Evolutionary conservation across 2,888 invertebrate species (phyloP), one percentile per base, ranked within the genome.

Genomic region (Calameuta pallipes): DNA sequence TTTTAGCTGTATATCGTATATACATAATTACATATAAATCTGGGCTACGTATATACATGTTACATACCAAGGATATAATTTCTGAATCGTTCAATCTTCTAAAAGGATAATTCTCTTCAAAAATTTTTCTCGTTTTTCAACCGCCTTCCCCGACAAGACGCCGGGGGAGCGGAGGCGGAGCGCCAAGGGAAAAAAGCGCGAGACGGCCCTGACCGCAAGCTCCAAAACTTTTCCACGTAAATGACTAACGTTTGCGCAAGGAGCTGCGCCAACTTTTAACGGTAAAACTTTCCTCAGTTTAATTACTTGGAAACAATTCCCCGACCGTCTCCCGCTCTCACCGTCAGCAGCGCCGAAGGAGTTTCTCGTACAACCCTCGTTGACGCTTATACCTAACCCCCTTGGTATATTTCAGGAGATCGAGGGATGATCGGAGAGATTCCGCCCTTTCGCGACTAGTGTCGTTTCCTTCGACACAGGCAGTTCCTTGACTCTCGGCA

Each of bases 241-340:
- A 85, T 84, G 82, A 85, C 81, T 87, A 71, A 71, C 71, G 71
- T 71, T 71, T 71, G 31, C 71, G 71, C 76, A 35, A 75, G 79
- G 74, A 73, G 56, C 73, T 23, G 69, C 68, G 4, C 30, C 77
- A 89, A 89, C 85, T 90, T 91, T 90, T 87, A 90, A 89, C 89
- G 87, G 88, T 86, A 88, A 89, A 90, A 90, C 86, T 91, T 89
- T 80, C 84, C 86, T 82, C 85, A 85, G 90, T 90, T 90, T 91
- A 91, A 91, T 90, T 91, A 90, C 90, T 91, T 90, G 90, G 86
- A 90, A 91, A 91, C 89, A 90, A 91, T 91, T 90, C 84, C 77
- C 82, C 82, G 80, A 82, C 80, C 80, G 75, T 80, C n/a, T 56
- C 31, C 56, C 34, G 33, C 75, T 36, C 69, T 6, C n/a, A 13